Evolutionary conservation across 2,888 invertebrate species (phyloP).

Genomic region (Pinctada fucata): DNA sequence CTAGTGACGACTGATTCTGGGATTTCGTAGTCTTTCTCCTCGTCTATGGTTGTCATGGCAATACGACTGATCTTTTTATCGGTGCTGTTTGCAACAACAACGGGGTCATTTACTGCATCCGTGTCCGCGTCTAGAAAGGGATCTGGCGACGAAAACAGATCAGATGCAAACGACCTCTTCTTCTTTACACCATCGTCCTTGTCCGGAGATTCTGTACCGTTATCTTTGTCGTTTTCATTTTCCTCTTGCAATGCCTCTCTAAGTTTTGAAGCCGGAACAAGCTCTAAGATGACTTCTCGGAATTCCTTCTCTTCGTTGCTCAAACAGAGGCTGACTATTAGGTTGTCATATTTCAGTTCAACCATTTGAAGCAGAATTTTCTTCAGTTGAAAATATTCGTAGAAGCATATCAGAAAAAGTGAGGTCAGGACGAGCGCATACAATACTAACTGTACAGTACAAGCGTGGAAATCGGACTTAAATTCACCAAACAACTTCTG

Average conservation of each 20-base stretch:
- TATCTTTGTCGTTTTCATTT: neutral
- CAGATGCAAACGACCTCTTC: neutral
- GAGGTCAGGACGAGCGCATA: neutral
- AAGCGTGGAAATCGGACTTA: neutral
- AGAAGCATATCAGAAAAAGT: neutral
- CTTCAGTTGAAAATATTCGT: neutral
- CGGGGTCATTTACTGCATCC: neutral
- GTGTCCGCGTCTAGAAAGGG: neutral
- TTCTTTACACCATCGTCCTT: neutral
- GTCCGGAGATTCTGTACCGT: neutral
- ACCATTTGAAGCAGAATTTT: neutral
- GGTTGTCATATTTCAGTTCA: neutral
- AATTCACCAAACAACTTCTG: neutral
- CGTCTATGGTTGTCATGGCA: constrained; percentile 11
- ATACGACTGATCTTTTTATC: neutral
- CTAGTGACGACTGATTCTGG: neutral
- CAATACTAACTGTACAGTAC: neutral
- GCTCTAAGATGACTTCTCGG: constrained; percentile 3
- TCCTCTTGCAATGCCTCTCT: constrained; percentile 14
- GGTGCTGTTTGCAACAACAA: neutral
- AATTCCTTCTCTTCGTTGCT: constrained; percentile 13
- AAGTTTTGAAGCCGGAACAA: constrained; percentile 20
- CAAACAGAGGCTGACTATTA: neutral
- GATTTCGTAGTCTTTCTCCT: constrained; percentile 9
- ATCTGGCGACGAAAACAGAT: constrained; percentile 4